Percentiles rank a stretch among this genome's conserved stretches.
These are phyloP conservation scores for Andrena praecox DNA, from an alignment of 2,888 invertebrate species.

Conservation along the genomic window DNA sequence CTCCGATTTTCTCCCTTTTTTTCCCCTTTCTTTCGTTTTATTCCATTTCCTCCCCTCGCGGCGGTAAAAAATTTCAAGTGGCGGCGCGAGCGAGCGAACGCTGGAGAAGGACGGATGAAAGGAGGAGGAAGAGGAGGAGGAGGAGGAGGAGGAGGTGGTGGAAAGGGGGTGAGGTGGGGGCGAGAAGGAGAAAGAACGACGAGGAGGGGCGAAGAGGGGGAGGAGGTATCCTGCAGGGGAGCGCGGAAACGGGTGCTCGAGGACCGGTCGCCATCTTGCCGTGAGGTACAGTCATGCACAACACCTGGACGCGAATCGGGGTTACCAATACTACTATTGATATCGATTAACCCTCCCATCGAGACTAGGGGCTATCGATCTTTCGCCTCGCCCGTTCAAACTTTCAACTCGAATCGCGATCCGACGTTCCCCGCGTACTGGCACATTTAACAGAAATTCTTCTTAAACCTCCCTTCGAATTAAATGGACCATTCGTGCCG, in stretches of 20 bases:
- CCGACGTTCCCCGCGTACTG: neutral
- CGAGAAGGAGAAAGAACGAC: conserved; percentile 42
- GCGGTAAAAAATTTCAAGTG: conserved; percentile 80
- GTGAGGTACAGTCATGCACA: conserved; percentile 81
- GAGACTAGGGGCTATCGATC: conserved; percentile 38
- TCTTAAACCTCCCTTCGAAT: too few relatives aligned
- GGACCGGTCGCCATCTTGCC: conserved; percentile 84
- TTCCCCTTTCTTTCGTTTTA: conserved; percentile 73
- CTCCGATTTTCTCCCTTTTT: conserved; percentile 64
- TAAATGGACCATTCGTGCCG: too few relatives aligned
- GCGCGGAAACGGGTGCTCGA: conserved; percentile 77
- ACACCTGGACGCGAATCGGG: conserved; percentile 71
- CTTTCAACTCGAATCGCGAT: conserved; percentile 15
- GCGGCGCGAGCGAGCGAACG: conserved; percentile 67
- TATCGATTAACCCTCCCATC: conserved; percentile 62
- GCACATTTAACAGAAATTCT: too few relatives aligned
- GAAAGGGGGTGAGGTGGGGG: conserved; percentile 28
- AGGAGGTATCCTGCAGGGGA: conserved; percentile 76
- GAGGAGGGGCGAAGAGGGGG: conserved; percentile 52
- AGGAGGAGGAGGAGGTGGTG: conserved; percentile 17
- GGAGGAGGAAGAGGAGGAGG: conserved; percentile 51
- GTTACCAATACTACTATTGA: conserved; percentile 66
- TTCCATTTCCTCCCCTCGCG: conserved; percentile 75
- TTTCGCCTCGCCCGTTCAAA: conserved; percentile 27
- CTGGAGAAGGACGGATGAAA: conserved; percentile 40